phyloP scores from a whole-genome alignment of 2,113 vertebrate genomes.

The Struthidea cinerea region DNA sequence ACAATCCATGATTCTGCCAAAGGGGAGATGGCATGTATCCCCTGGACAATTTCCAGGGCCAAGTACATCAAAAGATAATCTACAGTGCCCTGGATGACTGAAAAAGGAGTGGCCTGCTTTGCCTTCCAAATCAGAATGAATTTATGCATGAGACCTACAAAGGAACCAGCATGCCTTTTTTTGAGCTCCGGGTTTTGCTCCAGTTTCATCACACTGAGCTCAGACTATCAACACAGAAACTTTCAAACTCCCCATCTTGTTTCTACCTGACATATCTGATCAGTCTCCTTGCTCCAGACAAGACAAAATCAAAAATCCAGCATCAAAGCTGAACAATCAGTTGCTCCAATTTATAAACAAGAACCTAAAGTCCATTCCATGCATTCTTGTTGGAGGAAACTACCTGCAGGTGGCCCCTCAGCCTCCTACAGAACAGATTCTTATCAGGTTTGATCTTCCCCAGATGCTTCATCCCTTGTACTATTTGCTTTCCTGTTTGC shows the following conservation, averaged over 20 bases:
- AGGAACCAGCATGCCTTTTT: not conserved
- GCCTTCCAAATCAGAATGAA: slow-evolving; percentile 10
- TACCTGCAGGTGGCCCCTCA: not conserved
- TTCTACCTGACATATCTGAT: not conserved
- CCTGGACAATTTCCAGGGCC: not conserved
- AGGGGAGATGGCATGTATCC: not conserved
- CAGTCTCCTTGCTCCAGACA: not conserved
- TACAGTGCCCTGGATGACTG: not conserved
- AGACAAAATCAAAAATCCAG: not conserved
- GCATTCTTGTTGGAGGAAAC: not conserved
- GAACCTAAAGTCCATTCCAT: not conserved
- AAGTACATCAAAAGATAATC: not conserved
- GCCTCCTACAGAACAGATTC: not conserved
- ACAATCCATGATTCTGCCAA: not conserved
- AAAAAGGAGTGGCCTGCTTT: slow-evolving; percentile 6
- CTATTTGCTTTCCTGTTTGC: not conserved
- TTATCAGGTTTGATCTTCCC: not conserved
- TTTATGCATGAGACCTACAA: not conserved
- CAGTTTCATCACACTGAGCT: not conserved
- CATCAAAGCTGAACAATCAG: not conserved
- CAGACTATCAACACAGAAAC: not conserved
- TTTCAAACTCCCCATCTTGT: not conserved
- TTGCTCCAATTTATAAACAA: not conserved
- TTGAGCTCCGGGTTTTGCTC: not conserved
- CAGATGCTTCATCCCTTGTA: not conserved